Evolutionary conservation across 2,113 vertebrate genomes (phyloP).

Genomic region (Montifringilla adamsi): DNA sequence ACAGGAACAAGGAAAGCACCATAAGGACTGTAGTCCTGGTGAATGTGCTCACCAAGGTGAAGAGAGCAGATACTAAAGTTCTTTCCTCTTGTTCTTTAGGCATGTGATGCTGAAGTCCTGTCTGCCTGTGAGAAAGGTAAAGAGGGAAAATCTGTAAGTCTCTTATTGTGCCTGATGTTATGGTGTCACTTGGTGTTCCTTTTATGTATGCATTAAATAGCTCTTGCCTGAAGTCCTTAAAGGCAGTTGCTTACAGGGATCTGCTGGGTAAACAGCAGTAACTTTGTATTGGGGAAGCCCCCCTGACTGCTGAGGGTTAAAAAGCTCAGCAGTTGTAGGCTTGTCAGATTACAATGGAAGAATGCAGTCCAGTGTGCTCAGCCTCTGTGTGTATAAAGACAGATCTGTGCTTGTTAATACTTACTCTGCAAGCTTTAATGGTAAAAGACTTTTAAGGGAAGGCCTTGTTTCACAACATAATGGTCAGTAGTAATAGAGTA

Average conservation of each 20-base stretch:
- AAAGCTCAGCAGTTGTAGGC: background rate
- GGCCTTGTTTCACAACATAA: background rate
- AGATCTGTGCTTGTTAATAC: background rate
- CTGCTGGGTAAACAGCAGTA: conserved; percentile 1
- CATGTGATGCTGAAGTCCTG: conserved; percentile 64
- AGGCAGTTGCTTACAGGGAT: background rate
- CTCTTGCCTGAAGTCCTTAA: background rate
- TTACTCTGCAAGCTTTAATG: background rate
- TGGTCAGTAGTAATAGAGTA: background rate
- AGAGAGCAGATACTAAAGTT: background rate
- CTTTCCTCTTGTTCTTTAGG: conserved; percentile 40
- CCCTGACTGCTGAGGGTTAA: background rate
- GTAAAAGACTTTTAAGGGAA: background rate
- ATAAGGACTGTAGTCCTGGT: background rate
- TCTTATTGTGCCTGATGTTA: background rate
- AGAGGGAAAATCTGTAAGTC: background rate
- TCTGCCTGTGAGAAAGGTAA: conserved; percentile 68
- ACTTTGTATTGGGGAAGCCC: background rate
- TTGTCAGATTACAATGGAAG: conserved; percentile 8
- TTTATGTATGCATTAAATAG: background rate
- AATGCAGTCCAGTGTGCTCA: conserved; percentile 13
- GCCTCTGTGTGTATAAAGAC: background rate
- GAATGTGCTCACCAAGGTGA: background rate
- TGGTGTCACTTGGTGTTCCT: background rate
- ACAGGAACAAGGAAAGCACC: background rate